A percentile compares a stretch with the other conserved stretches of the same genome.
Evolutionary conservation across 2,888 invertebrate genomes (phyloP).

Genomic region (Rhagophthalmus giganteus): DNA sequence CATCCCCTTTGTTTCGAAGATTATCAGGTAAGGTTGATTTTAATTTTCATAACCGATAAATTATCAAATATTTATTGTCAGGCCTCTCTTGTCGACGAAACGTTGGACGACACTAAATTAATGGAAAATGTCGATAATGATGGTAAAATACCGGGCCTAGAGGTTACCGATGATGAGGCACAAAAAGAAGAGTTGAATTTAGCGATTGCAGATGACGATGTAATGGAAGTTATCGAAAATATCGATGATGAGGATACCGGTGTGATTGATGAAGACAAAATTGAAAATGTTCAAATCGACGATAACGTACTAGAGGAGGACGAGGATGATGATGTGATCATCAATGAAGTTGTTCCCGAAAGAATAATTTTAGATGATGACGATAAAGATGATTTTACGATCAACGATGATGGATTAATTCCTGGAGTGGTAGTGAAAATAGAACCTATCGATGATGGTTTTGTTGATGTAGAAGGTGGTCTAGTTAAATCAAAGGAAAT

Average conservation of each 20-base stretch:
- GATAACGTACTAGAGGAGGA: conserved; percentile 46
- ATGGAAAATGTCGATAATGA: conserved; percentile 43
- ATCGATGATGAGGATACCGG: conserved; percentile 31
- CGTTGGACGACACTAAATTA: conserved; percentile 43
- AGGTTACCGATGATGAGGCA: conserved; percentile 54
- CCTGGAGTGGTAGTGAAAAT: conserved; percentile 49
- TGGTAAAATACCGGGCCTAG: conserved; percentile 58
- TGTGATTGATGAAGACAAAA: conserved; percentile 15
- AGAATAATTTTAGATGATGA: conserved; percentile 68
- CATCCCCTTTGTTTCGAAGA: conserved; percentile 92
- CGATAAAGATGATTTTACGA: conserved; percentile 48
- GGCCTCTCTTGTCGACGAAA: conserved; percentile 43
- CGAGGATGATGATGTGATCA: conserved; percentile 71
- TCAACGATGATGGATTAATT: conserved; percentile 38
- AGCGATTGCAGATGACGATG: conserved; percentile 54
- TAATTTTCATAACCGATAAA: neutral
- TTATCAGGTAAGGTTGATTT: conserved; percentile 63
- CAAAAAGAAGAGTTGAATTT: conserved; percentile 54
- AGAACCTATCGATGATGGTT: conserved; percentile 65
- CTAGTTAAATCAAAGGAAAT: conserved; percentile 63
- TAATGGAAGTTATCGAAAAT: conserved; percentile 40
- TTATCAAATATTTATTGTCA: conserved; percentile 13
- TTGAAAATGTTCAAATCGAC: conserved; percentile 26
- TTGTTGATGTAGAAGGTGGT: conserved; percentile 51
- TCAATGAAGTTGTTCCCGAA: conserved; percentile 68